These are phyloP conservation scores for Phyllostomus hastatus DNA, from an alignment of 2,113 vertebrate genomes.

Conservation along the genomic window DNA sequence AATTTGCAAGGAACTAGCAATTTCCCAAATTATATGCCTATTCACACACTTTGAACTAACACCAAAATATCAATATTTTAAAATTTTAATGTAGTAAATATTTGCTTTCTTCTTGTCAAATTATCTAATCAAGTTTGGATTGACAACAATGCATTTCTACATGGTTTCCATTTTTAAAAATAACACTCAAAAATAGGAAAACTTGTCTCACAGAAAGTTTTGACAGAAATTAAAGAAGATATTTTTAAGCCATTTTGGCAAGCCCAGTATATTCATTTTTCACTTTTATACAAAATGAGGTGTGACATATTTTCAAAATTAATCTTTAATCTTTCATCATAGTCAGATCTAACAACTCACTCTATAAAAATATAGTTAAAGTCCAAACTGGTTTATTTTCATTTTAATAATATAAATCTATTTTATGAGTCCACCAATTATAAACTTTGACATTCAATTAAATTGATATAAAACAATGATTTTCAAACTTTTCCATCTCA, in stretches of 20 bases:
- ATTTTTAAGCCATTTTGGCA: conserved; percentile 1
- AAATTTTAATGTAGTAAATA: background rate
- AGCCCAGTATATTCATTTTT: background rate
- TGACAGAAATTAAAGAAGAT: background rate
- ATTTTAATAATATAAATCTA: background rate
- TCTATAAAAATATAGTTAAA: background rate
- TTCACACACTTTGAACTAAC: background rate
- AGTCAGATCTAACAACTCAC: background rate
- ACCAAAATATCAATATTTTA: background rate
- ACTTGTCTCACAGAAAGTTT: background rate
- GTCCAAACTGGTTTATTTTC: background rate
- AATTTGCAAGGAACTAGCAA: background rate
- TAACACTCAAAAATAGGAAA: background rate
- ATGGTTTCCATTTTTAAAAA: background rate
- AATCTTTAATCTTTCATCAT: background rate
- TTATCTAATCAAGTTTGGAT: background rate
- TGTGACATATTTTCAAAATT: conserved; percentile 3
- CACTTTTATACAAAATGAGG: conserved; percentile 8
- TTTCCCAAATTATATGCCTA: background rate
- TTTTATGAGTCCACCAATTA: background rate
- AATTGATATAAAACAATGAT: background rate
- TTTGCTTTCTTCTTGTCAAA: background rate
- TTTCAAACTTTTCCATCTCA: too few species aligned
- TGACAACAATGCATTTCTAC: background rate
- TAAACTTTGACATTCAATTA: background rate